Evolutionary conservation across 2,888 invertebrate genomes (phyloP), one percentile per base, ranked within the genome.

Genomic region (Luperina nickerlii): DNA sequence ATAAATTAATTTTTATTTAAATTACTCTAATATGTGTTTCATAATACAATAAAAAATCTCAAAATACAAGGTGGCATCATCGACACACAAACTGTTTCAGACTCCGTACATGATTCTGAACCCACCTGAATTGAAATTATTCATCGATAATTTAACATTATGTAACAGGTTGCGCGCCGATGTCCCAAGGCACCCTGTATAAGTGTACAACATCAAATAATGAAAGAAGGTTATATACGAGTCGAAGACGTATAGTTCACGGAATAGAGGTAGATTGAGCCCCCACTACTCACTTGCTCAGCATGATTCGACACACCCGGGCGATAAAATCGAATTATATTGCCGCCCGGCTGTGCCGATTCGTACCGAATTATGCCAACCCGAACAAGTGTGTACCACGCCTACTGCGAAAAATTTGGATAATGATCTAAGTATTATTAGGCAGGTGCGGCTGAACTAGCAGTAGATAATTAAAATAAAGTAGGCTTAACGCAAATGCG

Each of bases 1-100:
- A 38, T 81, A 81, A 71, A 60, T 51, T 20, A 82, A 24, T 27
- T 32, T 81, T 72, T 57, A 66, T 74, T 27, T 13, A 42, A 65
- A 54, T 76, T 20, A 81, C 24, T 38, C 8, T 80, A 63, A 7
- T 72, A 54, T 42, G 20, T 63, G 2, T 81, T 57, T 38, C 11
- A 15, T 67, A 65, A 7, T 38, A 24, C 27, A 78, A 62, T 2
- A 51, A 66, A 75, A 27, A 27, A 32, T 27, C 57, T 62, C 24
- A 51, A 69, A 24, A 24, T 13, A 57, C 57, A 57, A n/a, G 9
- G 24, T 57, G 24, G 57, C 54, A 20, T 20, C 8, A 54, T 20
- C 20, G n/a, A 57, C n/a, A n/a, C 57, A n/a, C 57, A 57, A 24
- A 57, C 9, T 57, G 57, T 57, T 24, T 9, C 24, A 24, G 24